Base-by-base conservation (phyloP, 2,797 vertebrate species). In the Anolis apletophallus region DNA sequence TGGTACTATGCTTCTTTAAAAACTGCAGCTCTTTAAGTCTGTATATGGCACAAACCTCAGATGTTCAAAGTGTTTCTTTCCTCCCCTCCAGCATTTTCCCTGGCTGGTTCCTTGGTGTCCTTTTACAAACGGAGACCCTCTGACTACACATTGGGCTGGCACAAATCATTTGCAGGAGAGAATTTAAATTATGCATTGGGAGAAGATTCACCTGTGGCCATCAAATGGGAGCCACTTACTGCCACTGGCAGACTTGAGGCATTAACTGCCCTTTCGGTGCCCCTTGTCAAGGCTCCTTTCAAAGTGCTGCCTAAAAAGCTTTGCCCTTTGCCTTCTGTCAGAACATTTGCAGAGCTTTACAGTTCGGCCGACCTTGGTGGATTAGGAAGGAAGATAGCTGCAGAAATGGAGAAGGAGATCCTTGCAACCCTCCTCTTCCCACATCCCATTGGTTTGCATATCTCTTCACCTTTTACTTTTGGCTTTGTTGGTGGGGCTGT, bases 251-350 rank as follows among this genome's bases (percentile, higher is more conserved):
- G 85, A 23, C 23, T 50, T 74, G 67, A 55, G 61, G 86, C 90
- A 86, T 36, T 17, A 19, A 87, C 81, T 61, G 23, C 82, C 40
- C 73, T 86, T 88, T 89, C 61, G 68, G 79, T 92, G 36, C 81
- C 19, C 26, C 72, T 93, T 88, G 26, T 78, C 85, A 87, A 85
- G 36, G 17, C 57, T 50, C 1, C 73, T 93, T 92, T n/a, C 85
- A 9, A 88, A 69, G 67, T 50, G 6, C 46, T 46, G 8, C 6
- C 46, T 61, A 10, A 11, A 59, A 83, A 80, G 19, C 1, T 7
- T 88, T 84, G 55, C 2, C 55, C 78, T 72, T 32, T 46, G 68
- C 57, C 19, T 80, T 92, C 52, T 54, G n/a, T 82, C 73, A 74
- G 11, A 46, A 16, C 29, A 59, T 40, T 92, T n/a, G 34, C 55